These are phyloP conservation scores for Pangasius larnaudii DNA, from an alignment of 2,797 vertebrate species.

Conservation along the genomic window DNA sequence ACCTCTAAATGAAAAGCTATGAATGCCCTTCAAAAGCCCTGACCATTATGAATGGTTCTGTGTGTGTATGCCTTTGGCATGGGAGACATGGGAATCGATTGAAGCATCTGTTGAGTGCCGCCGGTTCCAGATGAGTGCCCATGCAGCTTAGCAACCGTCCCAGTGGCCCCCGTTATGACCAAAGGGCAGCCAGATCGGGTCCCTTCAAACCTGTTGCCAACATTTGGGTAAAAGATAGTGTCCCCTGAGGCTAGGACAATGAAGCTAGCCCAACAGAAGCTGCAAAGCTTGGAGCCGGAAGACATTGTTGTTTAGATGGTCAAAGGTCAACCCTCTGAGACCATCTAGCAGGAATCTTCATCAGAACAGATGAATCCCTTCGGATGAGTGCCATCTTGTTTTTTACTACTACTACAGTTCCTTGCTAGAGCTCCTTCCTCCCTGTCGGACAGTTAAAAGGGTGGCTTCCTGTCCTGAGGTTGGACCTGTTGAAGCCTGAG, in stretches of 20 bases:
- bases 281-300: conserved; percentile 28
- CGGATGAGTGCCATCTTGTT: conserved; percentile 21
- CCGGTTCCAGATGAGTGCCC: conserved; percentile 62
- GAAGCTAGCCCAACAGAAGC: conserved; percentile 16
- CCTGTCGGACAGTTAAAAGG: conserved; percentile 16
- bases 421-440: not conserved
- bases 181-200: conserved; percentile 42
- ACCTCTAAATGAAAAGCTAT: conserved; percentile 61
- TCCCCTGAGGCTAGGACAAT: conserved; percentile 32
- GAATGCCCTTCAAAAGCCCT: conserved; percentile 59
- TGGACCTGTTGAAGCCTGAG: conserved; percentile 43
- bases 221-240: conserved; percentile 42
- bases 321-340: conserved; percentile 35
- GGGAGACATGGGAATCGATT: conserved; percentile 60
- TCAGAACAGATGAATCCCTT: not conserved
- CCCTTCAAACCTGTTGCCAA: conserved; percentile 39
- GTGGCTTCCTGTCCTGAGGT: conserved; percentile 6
- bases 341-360: conserved; percentile 8
- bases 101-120: conserved; percentile 60
- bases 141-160: conserved; percentile 54
- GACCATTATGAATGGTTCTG: conserved; percentile 38
- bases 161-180: conserved; percentile 52
- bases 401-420: not conserved
- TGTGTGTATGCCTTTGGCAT: conserved; percentile 46
- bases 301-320: conserved; percentile 30